Evolutionary conservation across 2,113 vertebrate genomes (phyloP).

Genomic region (Phylloscopus trochilus): DNA sequence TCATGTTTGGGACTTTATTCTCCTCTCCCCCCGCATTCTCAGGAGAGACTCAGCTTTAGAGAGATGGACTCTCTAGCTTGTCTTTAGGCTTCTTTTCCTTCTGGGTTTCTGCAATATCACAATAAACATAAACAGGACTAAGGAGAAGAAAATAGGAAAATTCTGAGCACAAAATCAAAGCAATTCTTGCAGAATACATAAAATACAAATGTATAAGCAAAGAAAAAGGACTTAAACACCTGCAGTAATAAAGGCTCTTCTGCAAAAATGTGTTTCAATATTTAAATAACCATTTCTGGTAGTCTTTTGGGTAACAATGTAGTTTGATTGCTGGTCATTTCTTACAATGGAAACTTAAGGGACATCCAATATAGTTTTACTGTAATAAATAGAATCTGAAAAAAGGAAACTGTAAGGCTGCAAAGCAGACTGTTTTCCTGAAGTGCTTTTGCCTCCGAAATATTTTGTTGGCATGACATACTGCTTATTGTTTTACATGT

Average conservation of each 20-base stretch:
- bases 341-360: background rate
- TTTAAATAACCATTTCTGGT: background rate
- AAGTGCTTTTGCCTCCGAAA: constrained; percentile 10
- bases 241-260: background rate
- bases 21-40: background rate
- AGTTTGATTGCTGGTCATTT: background rate
- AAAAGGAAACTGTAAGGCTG: background rate
- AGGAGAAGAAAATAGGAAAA: background rate
- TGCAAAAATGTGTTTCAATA: background rate
- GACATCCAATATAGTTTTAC: background rate
- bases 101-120: background rate
- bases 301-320: background rate
- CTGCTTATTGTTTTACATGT: constrained; percentile 49
- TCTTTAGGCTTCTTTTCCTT: background rate
- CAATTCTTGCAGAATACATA: background rate
- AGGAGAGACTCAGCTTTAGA: background rate
- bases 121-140: background rate
- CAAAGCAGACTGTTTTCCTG: constrained; percentile 10
- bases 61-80: background rate
- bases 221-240: background rate
- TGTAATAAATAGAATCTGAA: background rate
- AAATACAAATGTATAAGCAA: background rate
- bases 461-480: constrained; percentile 26
- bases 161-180: background rate
- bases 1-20: background rate